Percentiles rank a stretch among this genome's conserved stretches.
Conservation (phyloP, 2,113 vertebrate species). For the Hippocampus abdominalis region DNA sequence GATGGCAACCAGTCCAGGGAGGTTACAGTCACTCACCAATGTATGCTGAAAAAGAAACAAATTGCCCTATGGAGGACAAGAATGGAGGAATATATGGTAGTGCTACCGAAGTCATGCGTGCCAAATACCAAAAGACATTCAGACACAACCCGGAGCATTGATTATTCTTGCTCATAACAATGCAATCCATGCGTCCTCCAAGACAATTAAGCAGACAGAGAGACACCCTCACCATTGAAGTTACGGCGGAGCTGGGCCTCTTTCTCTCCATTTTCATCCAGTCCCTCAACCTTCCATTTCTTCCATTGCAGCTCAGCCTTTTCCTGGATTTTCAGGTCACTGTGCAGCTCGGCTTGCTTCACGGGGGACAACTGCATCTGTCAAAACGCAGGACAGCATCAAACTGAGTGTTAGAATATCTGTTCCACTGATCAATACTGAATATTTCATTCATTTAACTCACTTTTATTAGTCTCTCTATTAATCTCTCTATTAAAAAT, state of each 20-base stretch:
- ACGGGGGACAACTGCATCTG: constrained; percentile 85
- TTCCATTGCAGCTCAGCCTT: constrained; percentile 94
- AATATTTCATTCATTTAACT: background rate
- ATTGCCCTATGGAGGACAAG: background rate
- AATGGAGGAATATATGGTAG: background rate
- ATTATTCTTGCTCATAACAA: background rate
- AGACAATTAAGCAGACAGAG: background rate
- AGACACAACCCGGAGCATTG: background rate
- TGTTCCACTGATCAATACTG: background rate
- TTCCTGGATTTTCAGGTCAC: constrained; percentile 92
- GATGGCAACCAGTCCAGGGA: too few species aligned
- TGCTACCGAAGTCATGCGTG: background rate
- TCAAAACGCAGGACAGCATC: background rate
- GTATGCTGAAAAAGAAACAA: background rate
- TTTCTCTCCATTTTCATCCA: constrained; percentile 87
- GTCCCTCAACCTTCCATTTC: constrained; percentile 85
- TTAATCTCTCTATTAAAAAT: background rate
- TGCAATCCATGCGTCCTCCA: background rate
- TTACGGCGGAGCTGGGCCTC: constrained; percentile 83
- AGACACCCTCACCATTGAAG: constrained; percentile 71
- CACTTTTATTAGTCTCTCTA: background rate
- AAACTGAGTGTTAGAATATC: background rate
- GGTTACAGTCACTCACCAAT: background rate
- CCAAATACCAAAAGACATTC: background rate
- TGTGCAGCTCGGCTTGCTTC: constrained; percentile 85